Conservation (phyloP, 2,888 invertebrate genomes). For the Lasioglossum figueresi region DNA sequence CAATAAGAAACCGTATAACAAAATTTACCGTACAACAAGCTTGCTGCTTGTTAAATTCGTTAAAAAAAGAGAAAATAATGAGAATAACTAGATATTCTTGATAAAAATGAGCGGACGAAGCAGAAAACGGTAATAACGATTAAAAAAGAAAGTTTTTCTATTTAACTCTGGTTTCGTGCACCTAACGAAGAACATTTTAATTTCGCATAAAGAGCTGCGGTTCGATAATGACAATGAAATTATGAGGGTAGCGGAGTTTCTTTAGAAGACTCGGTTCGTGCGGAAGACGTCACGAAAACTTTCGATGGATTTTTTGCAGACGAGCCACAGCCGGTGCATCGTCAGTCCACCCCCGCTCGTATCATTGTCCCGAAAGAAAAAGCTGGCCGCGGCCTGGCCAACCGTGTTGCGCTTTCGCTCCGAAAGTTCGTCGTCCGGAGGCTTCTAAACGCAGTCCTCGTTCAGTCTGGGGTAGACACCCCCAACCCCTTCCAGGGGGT, state of each 20-base stretch:
- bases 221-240: not conserved
- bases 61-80: no score
- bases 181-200: not conserved
- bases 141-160: not conserved
- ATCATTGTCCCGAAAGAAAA: conserved; percentile 9
- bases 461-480: conserved; percentile 53
- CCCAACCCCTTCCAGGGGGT: conserved; percentile 23
- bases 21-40: not conserved
- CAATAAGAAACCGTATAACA: not conserved
- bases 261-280: not conserved
- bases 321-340: not conserved
- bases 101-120: not conserved
- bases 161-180: no score
- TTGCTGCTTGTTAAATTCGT: not conserved
- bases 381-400: conserved; percentile 24
- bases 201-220: not conserved
- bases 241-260: not conserved
- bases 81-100: not conserved
- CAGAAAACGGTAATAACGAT: not conserved
- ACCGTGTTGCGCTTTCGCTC: conserved; percentile 37
- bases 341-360: not conserved
- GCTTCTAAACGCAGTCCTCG: conserved; percentile 56
- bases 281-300: not conserved
- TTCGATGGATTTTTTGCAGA: not conserved
- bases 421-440: conserved; percentile 57